Base-by-base conservation (phyloP, 2,888 invertebrate genomes). In the Rapana venosa region DNA sequence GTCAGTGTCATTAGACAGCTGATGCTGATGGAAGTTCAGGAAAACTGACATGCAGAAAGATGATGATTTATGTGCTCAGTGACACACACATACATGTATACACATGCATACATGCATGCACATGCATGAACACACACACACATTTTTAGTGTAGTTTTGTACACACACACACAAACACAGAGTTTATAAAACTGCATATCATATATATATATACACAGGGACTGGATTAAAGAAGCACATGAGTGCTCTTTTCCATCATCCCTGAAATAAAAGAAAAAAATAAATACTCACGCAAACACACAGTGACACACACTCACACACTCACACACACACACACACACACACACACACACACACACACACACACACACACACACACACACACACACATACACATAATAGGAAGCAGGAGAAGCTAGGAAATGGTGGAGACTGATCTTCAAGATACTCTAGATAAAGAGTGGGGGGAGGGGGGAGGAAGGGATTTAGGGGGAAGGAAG, bases 341-440 rank as follows among this genome's bases (percentile, higher is more conserved):
- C 79, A 79, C 79, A 35, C 32, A 35, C 35, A 79, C 35, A 79
- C 79, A 35, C 35, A 79, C 79, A 79, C 79, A 79, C 35, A 79
- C 79, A 79, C 79, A 79, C 35, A 79, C 79, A 79, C 79, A 79
- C 79, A 79, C 79, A 79, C 79, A 79, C 79, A 79, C 79, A 79
- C 79, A 79, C 79, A 79, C 79, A 79, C 79, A 79, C 79, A 79
- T 32, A 79, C 79, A 79, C 79, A 79, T 35, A 79, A 4, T 66
- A 66, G 66, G 66, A 66, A 66, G 26, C 13, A 17, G 26, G 66
- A 66, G 20, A 66, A 66, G 4, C 13, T 17, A 6, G 66, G n/a
- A 77, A 77, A 26, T 1, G n/a, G n/a, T n/a, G 2, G 30, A 26
- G 26, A 77, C n/a, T 26, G n/a, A 77, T 30, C 30, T 61, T 61